Conservation (phyloP, 2,888 invertebrate genomes). For the Buathra laborator region DNA sequence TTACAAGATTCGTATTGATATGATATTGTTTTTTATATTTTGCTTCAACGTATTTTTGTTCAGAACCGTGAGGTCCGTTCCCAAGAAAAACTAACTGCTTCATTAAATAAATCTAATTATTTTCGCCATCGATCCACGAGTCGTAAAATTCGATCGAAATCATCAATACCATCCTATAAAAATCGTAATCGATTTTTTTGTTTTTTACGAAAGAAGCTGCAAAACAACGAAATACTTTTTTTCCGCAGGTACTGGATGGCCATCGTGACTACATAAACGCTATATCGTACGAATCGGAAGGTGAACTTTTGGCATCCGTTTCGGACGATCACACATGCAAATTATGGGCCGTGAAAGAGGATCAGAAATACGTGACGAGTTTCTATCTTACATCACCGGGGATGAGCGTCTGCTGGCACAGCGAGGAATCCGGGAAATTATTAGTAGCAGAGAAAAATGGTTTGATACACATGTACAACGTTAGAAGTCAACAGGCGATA, state of each 20-base stretch:
- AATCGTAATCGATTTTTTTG: not conserved
- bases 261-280: constrained; percentile 91
- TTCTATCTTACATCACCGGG: constrained; percentile 90
- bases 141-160: too few relatives aligned
- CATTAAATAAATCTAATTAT: too few relatives aligned
- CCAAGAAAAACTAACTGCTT: too few relatives aligned
- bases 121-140: too few relatives aligned
- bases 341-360: constrained; percentile 88
- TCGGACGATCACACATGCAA: constrained; percentile 92
- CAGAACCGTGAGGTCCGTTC: too few relatives aligned
- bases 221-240: constrained; percentile 24
- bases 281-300: constrained; percentile 90
- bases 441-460: constrained; percentile 92
- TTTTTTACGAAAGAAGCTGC: not conserved
- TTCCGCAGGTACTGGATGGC: constrained; percentile 86
- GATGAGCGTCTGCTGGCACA: constrained; percentile 90
- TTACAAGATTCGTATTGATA: too few relatives aligned
- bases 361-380: constrained; percentile 86
- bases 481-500: constrained; percentile 88
- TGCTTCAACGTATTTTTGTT: too few relatives aligned
- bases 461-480: constrained; percentile 91
- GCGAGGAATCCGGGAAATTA: constrained; percentile 89
- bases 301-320: constrained; percentile 90
- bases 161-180: not conserved
- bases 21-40: too few relatives aligned